Percentiles rank a stretch among this genome's conserved stretches.
Evolutionary conservation across 1,140 invertebrate species (phyloP).

Genomic region (Phthorimaea operculella): DNA sequence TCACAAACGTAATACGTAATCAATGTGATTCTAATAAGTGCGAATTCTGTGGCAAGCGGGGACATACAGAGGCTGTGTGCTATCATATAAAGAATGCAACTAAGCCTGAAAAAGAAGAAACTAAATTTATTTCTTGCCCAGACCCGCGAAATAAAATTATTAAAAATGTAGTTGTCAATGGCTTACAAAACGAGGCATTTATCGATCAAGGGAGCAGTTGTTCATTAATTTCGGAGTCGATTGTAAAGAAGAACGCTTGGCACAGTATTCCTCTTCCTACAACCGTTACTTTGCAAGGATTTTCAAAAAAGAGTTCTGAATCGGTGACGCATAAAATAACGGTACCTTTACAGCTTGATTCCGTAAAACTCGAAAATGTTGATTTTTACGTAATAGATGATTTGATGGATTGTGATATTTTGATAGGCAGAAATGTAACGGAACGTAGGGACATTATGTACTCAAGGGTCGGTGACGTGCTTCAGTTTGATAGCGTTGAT

Average conservation of each 20-base stretch:
- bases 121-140: not conserved
- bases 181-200: not conserved
- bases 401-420: not conserved
- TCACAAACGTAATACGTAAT: not conserved
- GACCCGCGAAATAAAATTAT: no score
- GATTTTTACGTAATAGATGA: not conserved
- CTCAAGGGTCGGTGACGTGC: not conserved
- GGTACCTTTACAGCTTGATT: no score
- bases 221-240: constrained; percentile 1
- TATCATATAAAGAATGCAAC: not conserved
- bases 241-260: not conserved
- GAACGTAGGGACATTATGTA: constrained; percentile 3
- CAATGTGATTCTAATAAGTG: not conserved
- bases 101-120: not conserved
- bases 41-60: not conserved
- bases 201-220: not conserved
- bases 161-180: not conserved
- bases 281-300: not conserved
- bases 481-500: not conserved
- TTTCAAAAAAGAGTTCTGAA: constrained; percentile 1
- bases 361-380: not conserved
- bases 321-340: not conserved
- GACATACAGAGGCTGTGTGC: not conserved
- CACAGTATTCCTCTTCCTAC: not conserved
- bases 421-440: constrained; percentile 1